Evolutionary conservation across 1,140 invertebrate species (phyloP), one percentile per base, ranked within the genome.

Genomic region (Ephestia elutella): DNA sequence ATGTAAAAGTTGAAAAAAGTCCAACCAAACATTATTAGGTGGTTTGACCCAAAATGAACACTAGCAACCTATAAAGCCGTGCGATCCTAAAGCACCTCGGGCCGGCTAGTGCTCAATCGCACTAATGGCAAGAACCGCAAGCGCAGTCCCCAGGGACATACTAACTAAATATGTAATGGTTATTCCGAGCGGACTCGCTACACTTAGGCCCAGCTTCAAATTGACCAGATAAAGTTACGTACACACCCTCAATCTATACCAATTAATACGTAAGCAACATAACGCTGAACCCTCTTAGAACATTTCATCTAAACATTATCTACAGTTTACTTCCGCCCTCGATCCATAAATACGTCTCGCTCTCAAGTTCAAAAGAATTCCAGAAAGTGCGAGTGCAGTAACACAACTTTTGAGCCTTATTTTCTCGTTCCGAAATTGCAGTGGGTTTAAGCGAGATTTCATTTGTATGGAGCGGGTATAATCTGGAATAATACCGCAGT

Each of bases 401-500:
- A 86, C 84, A 79, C 76, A 86, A 83, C 76, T 81, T 85, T 80
- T 80, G 76, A 86, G 79, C 80, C 82, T 85, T 86, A 87, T 87
- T 86, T 85, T 73, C 80, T 84, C 79, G 79, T 87, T 85, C 81
- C 83, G 73, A 87, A 87, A 85, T 83, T 86, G 83, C 85, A 87
- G 79, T 86, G 81, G 71, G 75, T 82, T 87, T 87, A 87, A 87
- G 83, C 82, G 80, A 82, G 83, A 85, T 87, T 87, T 87, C 83
- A 87, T 87, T 87, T 87, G 85, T 87, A 87, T 87, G 73, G 82
- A 85, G 82, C 78, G 68, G 81, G 83, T 73, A 87, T 87, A 87
- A 86, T 87, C 85, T 86, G 82, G 80, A 85, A 87, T 87, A 86
- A 87, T 87, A 86, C 82, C 73, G 78, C 83, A 84, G 79, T 81